Evolutionary conservation across 2,888 invertebrate genomes (phyloP).

Genomic region (Chrysopilus asiliformis): DNA sequence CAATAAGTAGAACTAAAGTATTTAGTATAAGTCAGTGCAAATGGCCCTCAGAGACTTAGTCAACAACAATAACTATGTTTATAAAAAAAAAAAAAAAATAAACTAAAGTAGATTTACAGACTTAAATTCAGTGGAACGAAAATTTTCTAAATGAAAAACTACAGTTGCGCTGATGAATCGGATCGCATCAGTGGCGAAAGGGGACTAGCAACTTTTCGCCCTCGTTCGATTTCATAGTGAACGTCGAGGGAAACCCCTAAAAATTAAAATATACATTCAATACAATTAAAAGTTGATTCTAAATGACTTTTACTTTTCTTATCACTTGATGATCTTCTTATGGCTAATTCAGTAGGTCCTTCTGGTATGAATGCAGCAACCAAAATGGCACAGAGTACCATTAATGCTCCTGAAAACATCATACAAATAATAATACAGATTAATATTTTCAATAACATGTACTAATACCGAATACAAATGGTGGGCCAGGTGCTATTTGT

Average conservation of each 20-base stretch:
- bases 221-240: slow-evolving; percentile 69
- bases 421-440: too few species aligned
- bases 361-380: slow-evolving; percentile 82
- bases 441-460: too few species aligned
- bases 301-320: slow-evolving; percentile 43
- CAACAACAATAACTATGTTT: too few species aligned
- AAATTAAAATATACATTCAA: slow-evolving; percentile 8
- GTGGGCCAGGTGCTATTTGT: slow-evolving; percentile 88
- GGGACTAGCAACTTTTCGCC: slow-evolving; percentile 61
- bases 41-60: too few species aligned
- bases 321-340: slow-evolving; percentile 40
- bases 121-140: too few species aligned
- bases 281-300: too few species aligned
- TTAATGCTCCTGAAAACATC: too few species aligned
- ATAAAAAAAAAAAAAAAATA: too few species aligned
- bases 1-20: too few species aligned
- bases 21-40: too few species aligned
- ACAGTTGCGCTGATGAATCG: slow-evolving; percentile 60
- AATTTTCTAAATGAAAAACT: slow-evolving; percentile 34
- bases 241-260: slow-evolving; percentile 58
- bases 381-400: slow-evolving; percentile 89
- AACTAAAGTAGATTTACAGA: too few species aligned
- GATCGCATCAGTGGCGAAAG: slow-evolving; percentile 68
- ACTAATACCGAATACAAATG: slow-evolving; percentile 96
- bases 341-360: slow-evolving; percentile 35